phyloP scores from a whole-genome alignment of 2,797 vertebrate species.

The Hipposideros larvatus region DNA sequence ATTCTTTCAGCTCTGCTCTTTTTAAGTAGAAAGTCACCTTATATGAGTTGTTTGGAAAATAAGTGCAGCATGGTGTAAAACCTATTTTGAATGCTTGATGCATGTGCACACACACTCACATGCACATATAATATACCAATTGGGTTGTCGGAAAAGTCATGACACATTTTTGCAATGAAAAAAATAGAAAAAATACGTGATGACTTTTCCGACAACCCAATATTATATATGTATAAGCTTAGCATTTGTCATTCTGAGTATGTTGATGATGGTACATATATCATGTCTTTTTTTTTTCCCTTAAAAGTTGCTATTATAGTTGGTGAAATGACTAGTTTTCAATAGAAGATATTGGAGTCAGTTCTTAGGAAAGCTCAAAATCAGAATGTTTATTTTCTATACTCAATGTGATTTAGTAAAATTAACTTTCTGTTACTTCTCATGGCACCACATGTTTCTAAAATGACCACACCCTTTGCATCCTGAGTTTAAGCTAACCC shows the following conservation, averaged over 20 bases:
- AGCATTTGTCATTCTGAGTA: neutral
- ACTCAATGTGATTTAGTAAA: neutral
- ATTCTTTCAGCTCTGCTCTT: neutral
- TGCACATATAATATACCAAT: too few species aligned
- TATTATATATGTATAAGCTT: neutral
- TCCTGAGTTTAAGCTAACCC: neutral
- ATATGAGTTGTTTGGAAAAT: neutral
- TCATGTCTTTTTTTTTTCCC: neutral
- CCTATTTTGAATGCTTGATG: neutral
- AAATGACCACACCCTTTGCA: neutral
- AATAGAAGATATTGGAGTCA: neutral
- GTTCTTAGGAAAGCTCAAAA: conserved; percentile 17
- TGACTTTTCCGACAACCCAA: too few species aligned
- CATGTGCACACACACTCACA: neutral
- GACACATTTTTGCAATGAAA: too few species aligned
- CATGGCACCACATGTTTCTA: neutral
- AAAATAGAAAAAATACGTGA: too few species aligned
- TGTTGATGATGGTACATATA: neutral
- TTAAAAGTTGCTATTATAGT: neutral
- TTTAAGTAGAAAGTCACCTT: neutral
- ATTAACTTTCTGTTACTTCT: neutral
- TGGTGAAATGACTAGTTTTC: conserved; percentile 9
- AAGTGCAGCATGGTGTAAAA: neutral
- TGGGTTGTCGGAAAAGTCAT: too few species aligned
- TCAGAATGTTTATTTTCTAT: neutral